Evolutionary conservation across 1,140 invertebrate species (phyloP).

Genomic region (Brachionus rubens): DNA sequence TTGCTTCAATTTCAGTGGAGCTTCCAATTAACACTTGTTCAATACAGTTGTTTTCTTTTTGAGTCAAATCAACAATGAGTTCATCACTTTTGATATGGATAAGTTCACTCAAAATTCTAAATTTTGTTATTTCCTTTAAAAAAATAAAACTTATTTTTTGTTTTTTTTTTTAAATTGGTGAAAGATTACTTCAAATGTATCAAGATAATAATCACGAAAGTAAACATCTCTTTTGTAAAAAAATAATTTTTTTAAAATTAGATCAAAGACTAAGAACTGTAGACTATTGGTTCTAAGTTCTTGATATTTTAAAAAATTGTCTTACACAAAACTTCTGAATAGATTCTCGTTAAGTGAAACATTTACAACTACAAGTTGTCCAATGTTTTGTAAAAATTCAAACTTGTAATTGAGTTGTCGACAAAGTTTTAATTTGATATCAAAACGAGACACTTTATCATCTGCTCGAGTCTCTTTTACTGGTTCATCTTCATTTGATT

Average conservation of each 20-base stretch:
- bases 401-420: neutral
- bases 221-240: too few species aligned
- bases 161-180: neutral
- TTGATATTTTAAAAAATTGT: neutral
- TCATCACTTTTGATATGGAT: neutral
- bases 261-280: too few species aligned
- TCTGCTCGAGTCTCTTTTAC: neutral
- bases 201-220: too few species aligned
- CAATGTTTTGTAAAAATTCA: neutral
- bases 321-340: neutral
- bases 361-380: neutral
- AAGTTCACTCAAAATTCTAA: neutral
- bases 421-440: neutral
- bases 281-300: neutral
- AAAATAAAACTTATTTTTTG: too few species aligned
- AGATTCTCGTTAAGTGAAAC: neutral
- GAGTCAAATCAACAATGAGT: neutral
- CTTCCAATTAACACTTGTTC: neutral
- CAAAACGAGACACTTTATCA: neutral
- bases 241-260: too few species aligned
- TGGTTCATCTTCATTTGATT: too few species aligned
- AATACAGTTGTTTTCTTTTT: neutral
- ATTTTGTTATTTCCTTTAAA: neutral
- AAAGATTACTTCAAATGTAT: neutral
- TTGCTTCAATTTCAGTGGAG: neutral